These are phyloP conservation scores for Venusia cambrica DNA, from an alignment of 2,888 invertebrate genomes.

Conservation along the genomic window DNA sequence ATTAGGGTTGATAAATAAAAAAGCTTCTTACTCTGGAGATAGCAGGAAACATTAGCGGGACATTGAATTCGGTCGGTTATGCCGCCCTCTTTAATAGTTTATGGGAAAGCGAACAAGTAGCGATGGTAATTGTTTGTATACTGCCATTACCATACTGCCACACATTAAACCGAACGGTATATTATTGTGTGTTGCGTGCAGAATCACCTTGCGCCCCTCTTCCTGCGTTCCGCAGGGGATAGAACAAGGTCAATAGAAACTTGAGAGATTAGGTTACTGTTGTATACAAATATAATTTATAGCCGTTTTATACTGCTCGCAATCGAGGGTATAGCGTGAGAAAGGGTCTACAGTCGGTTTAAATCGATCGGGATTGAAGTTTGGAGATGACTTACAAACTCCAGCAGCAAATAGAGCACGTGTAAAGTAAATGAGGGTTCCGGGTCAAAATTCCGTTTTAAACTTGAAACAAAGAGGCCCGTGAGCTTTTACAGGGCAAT, in stretches of 20 bases:
- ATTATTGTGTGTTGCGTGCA: conserved; percentile 40
- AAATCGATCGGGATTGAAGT: conserved; percentile 42
- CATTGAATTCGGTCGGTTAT: conserved; percentile 46
- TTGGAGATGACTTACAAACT: conserved; percentile 40
- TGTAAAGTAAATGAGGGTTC: conserved; percentile 35
- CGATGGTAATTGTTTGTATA: conserved; percentile 46
- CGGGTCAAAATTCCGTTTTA: conserved; percentile 34
- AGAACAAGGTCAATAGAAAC: conserved; percentile 51
- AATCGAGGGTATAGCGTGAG: conserved; percentile 42
- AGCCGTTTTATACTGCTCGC: conserved; percentile 33
- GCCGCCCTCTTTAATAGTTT: conserved; percentile 41
- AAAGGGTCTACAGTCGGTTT: conserved; percentile 36
- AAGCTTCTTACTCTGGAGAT: conserved; percentile 33
- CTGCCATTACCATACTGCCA: too few relatives aligned
- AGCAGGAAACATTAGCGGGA: conserved; percentile 29
- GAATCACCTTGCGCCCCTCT: conserved; percentile 52
- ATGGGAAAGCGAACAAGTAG: conserved; percentile 44
- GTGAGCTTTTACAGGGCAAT: conserved; percentile 38
- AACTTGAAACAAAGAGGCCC: conserved; percentile 43
- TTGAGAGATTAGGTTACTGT: conserved; percentile 33
- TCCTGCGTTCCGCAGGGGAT: conserved; percentile 42
- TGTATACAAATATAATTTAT: conserved; percentile 46
- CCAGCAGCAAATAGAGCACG: conserved; percentile 36
- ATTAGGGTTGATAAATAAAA: conserved; percentile 41
- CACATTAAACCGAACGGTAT: conserved; percentile 34